Conservation (phyloP, 2,888 invertebrate genomes). For the Candidula unifasciata region DNA sequence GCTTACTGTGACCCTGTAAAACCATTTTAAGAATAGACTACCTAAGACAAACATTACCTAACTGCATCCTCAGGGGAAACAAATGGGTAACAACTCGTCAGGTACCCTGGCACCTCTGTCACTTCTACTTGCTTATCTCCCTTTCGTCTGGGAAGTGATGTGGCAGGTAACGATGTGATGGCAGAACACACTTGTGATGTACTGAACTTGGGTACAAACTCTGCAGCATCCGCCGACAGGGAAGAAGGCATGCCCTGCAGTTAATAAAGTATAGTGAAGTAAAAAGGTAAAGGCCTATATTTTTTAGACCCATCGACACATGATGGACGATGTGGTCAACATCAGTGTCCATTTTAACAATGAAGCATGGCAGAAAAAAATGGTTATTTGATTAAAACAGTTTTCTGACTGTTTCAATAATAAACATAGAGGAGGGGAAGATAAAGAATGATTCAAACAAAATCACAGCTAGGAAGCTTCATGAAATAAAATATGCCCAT, state of each 20-base stretch:
- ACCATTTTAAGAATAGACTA: neutral
- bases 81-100: slow-evolving; percentile 75
- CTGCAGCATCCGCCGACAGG: slow-evolving; percentile 52
- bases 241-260: slow-evolving; percentile 12
- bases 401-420: too few relatives aligned
- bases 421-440: too few relatives aligned
- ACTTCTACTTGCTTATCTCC: slow-evolving; percentile 52
- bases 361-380: too few relatives aligned
- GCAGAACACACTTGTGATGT: neutral
- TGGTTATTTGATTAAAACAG: too few relatives aligned
- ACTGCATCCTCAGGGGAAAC: slow-evolving; percentile 58
- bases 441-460: too few relatives aligned
- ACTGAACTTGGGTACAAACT: slow-evolving; percentile 47
- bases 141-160: neutral
- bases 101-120: slow-evolving; percentile 67
- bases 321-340: too few relatives aligned
- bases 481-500: too few relatives aligned
- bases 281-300: too few relatives aligned
- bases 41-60: slow-evolving; percentile 42
- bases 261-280: neutral
- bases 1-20: too few relatives aligned
- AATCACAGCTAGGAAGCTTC: too few relatives aligned
- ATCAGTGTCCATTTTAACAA: too few relatives aligned
- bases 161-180: neutral
- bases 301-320: too few relatives aligned